Evolutionary conservation across 2,888 invertebrate genomes (phyloP).

Genomic region (Lithodes maja): DNA sequence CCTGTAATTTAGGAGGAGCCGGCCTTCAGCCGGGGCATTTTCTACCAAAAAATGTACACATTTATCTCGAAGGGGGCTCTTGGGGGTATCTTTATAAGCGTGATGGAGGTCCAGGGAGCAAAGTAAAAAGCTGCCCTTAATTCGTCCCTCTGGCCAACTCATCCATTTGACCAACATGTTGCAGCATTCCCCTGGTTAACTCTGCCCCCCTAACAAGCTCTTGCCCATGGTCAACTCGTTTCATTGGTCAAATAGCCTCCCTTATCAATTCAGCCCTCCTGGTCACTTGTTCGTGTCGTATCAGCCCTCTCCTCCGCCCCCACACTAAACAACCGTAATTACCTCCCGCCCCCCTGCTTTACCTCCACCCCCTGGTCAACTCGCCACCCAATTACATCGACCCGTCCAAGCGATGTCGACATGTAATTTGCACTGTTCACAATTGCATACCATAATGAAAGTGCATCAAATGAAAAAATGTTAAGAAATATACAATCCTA

Average conservation of each 20-base stretch:
- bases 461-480: too few species aligned
- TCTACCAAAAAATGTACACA: too few species aligned
- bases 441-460: too few species aligned
- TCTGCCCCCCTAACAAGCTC: neutral
- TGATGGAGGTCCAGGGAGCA: too few species aligned
- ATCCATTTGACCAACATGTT: neutral
- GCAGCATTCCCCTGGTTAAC: neutral
- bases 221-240: too few species aligned
- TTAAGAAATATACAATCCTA: too few species aligned
- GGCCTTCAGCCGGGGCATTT: too few species aligned
- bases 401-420: neutral
- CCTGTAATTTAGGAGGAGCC: too few species aligned
- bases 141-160: neutral
- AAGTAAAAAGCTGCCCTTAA: neutral
- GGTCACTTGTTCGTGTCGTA: neutral
- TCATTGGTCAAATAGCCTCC: too few species aligned
- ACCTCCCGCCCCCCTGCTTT: neutral
- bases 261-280: neutral
- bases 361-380: neutral
- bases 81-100: too few species aligned
- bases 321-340: neutral
- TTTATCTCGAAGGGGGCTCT: too few species aligned
- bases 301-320: too few species aligned
- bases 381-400: neutral
- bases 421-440: neutral